Conservation (phyloP, 2,888 invertebrate species). For the Lasioglossum oenotherae region DNA sequence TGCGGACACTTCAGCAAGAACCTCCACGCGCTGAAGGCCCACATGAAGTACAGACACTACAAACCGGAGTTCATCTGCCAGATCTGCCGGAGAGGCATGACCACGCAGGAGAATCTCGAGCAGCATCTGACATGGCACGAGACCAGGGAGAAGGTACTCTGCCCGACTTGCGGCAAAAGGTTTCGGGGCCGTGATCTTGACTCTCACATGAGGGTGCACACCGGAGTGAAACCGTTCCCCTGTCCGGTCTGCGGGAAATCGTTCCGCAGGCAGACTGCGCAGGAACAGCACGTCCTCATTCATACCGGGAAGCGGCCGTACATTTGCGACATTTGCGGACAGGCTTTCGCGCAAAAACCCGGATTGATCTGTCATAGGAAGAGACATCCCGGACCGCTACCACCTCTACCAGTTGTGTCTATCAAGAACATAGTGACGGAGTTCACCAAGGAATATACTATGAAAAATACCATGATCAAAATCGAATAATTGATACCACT, state of each 20-base stretch:
- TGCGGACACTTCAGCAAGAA: constrained; percentile 76
- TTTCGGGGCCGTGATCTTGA: constrained; percentile 75
- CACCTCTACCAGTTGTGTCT: constrained; percentile 74
- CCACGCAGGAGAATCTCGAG: constrained; percentile 73
- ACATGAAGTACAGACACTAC: constrained; percentile 75
- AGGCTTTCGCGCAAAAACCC: constrained; percentile 76
- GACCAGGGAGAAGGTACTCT: constrained; percentile 74
- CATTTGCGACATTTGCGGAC: constrained; percentile 76
- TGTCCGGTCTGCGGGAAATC: constrained; percentile 76
- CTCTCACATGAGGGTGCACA: constrained; percentile 78
- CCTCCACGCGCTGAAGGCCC: constrained; percentile 74
- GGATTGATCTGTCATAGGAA: constrained; percentile 76
- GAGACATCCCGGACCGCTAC: constrained; percentile 74
- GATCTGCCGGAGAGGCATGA: constrained; percentile 76
- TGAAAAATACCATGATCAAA: constrained; percentile 63
- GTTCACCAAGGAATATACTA: constrained; percentile 73
- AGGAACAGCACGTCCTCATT: constrained; percentile 76
- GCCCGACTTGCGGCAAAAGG: constrained; percentile 76
- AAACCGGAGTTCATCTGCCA: constrained; percentile 72
- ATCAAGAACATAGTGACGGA: constrained; percentile 74
- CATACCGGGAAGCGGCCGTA: constrained; percentile 77
- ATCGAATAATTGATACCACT: constrained; percentile 42
- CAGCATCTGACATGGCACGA: constrained; percentile 75
- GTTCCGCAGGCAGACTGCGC: constrained; percentile 71
- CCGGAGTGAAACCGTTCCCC: constrained; percentile 75